These are phyloP conservation scores for Nestor notabilis DNA, from an alignment of 2,113 vertebrate genomes.

Conservation along the genomic window DNA sequence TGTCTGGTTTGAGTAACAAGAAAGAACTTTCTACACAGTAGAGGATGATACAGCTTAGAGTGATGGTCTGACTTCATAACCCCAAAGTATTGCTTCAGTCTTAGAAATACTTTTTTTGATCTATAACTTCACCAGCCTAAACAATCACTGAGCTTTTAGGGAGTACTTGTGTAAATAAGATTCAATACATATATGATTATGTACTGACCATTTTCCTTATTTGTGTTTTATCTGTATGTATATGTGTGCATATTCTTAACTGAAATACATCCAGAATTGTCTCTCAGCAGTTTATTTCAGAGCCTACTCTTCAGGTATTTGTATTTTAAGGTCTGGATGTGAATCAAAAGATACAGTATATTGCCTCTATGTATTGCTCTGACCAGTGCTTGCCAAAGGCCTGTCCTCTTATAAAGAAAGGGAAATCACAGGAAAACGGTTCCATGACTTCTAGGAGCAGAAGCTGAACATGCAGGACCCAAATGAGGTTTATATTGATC, in stretches of 20 bases:
- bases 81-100: neutral
- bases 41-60: neutral
- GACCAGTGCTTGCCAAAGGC: neutral
- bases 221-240: neutral
- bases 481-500: slow-evolving; percentile 54
- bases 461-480: neutral
- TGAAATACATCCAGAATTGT: neutral
- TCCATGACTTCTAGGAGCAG: slow-evolving; percentile 16
- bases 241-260: neutral
- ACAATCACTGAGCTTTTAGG: neutral
- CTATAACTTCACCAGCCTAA: neutral
- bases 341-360: neutral
- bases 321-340: neutral
- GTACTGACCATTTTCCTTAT: neutral
- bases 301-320: neutral
- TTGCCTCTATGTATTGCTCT: neutral
- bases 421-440: neutral
- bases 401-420: neutral
- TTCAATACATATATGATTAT: neutral
- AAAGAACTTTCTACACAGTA: neutral
- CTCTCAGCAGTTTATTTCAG: neutral
- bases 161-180: neutral
- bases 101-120: neutral
- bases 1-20: neutral
- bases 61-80: neutral